Evolutionary conservation across 1,140 invertebrate species (phyloP).

Genomic region (Aculops lycopersici): DNA sequence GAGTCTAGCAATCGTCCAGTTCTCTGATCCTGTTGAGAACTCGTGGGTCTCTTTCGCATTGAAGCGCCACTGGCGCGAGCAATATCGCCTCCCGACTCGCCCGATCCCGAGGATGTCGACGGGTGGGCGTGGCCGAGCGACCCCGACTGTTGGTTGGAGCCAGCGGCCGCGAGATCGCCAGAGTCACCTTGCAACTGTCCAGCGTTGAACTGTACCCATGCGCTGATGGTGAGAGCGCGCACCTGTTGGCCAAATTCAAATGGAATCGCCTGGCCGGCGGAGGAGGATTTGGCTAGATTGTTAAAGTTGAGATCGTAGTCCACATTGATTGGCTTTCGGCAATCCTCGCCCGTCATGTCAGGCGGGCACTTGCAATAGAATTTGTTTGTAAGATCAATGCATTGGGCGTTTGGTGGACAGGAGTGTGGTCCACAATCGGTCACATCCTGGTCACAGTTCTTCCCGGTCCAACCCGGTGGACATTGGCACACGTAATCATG

Average conservation of each 20-base stretch:
- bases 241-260: conserved; percentile 39
- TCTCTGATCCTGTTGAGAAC: no score
- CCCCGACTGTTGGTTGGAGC: no score
- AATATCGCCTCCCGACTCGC: no score
- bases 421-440: conserved; percentile 68
- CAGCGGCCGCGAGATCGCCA: no score
- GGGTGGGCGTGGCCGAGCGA: no score
- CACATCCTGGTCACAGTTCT: conserved; percentile 67
- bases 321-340: conserved; percentile 71
- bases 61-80: no score
- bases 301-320: conserved; percentile 83
- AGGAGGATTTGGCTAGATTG: conserved; percentile 42
- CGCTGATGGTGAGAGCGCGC: conserved; percentile 42
- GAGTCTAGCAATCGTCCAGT: no score
- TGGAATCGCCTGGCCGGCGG: conserved; percentile 55
- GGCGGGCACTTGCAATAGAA: conserved; percentile 86
- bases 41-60: no score
- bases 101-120: no score
- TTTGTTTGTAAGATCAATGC: conserved; percentile 60
- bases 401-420: conserved; percentile 66
- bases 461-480: conserved; percentile 45
- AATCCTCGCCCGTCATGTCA: conserved; percentile 77
- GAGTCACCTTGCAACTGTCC: no score
- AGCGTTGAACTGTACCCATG: conserved; percentile 88
- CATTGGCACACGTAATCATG: conserved; percentile 34